Conservation (phyloP, 2,113 vertebrate genomes). For the Bubalus kerabau region DNA sequence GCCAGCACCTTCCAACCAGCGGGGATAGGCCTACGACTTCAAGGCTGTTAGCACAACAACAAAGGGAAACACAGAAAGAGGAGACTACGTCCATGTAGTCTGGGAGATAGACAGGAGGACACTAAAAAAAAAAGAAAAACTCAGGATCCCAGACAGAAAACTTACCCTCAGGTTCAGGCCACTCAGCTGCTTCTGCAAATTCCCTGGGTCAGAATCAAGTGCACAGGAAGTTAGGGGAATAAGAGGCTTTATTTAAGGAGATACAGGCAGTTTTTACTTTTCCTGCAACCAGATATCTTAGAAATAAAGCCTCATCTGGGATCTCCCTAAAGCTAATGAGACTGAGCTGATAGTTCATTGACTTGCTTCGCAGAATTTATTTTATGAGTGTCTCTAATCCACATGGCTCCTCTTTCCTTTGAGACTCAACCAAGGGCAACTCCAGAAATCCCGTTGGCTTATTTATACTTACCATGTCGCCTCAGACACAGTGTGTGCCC, state of each 20-base stretch:
- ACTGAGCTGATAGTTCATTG: constrained; percentile 52
- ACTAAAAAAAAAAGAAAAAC: background rate
- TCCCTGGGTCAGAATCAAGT: constrained; percentile 37
- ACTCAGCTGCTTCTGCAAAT: background rate
- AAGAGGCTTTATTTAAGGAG: constrained; percentile 49
- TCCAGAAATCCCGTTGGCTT: background rate
- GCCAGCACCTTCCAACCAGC: background rate
- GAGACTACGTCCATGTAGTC: background rate
- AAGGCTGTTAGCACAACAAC: background rate
- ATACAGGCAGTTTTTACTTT: constrained; percentile 46
- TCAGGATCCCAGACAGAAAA: background rate
- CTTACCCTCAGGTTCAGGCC: background rate
- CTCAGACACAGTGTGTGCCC: background rate
- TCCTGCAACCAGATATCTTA: constrained; percentile 20
- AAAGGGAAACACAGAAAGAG: background rate
- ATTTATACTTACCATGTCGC: background rate
- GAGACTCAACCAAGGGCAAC: constrained; percentile 32
- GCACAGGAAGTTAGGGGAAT: constrained; percentile 2
- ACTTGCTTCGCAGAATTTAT: constrained; percentile 49
- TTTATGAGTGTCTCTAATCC: constrained; percentile 30
- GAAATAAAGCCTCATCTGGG: constrained; percentile 44
- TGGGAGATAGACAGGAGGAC: background rate
- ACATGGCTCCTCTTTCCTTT: constrained; percentile 17
- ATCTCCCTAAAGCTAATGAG: constrained; percentile 58
- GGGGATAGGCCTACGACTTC: background rate